A percentile compares a stretch with the other conserved stretches of the same genome.
These are phyloP conservation scores for Anarhynchus alexandrinus DNA, from an alignment of 2,113 vertebrate species.

Conservation along the genomic window DNA sequence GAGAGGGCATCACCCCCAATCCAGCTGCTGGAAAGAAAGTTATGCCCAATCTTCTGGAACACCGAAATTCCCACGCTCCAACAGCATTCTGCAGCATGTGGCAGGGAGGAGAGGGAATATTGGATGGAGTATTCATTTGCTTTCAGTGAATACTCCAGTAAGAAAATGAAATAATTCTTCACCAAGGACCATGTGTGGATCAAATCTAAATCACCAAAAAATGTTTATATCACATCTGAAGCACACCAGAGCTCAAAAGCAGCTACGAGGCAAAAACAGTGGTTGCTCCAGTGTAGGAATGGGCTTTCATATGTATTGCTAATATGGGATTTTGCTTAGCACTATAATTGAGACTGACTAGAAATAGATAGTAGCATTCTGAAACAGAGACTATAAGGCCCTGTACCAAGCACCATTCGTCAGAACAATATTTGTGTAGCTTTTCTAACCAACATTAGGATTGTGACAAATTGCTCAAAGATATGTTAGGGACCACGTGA, in stretches of 20 bases:
- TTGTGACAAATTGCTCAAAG: neutral
- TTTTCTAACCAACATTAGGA: neutral
- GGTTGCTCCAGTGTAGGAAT: neutral
- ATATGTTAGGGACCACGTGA: neutral
- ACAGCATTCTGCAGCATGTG: rapidly evolving
- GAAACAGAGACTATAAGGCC: neutral
- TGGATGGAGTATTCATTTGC: neutral
- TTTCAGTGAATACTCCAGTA: neutral
- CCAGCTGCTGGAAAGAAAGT: neutral
- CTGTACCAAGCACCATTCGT: neutral
- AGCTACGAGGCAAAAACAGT: neutral
- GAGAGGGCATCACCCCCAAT: neutral
- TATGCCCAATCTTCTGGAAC: neutral
- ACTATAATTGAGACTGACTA: neutral
- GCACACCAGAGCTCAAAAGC: neutral
- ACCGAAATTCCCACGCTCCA: neutral
- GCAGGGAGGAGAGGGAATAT: neutral
- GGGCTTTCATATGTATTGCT: neutral
- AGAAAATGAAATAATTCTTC: neutral
- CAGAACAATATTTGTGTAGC: neutral
- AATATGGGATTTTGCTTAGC: neutral
- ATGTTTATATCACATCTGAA: neutral
- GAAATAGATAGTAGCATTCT: neutral
- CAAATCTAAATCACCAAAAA: neutral
- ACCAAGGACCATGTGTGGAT: too few relatives aligned